Evolutionary conservation across 1,140 invertebrate species (phyloP), one percentile per base, ranked within the genome.

Genomic region (Probaryconus sp.): DNA sequence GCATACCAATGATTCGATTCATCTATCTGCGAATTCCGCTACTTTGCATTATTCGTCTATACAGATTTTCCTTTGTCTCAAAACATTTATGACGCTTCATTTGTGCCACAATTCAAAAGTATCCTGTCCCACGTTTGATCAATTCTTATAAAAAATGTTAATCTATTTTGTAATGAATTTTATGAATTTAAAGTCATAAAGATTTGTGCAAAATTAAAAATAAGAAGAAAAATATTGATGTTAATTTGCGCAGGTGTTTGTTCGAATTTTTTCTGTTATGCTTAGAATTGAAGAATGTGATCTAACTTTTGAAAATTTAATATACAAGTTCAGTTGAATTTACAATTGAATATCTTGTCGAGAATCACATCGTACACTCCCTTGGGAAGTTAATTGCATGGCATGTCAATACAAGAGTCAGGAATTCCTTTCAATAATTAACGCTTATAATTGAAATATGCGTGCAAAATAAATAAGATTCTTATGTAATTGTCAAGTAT

Each of bases 1-100:
- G 81, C 83, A 85, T 83, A 79, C 76, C 82, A 85, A 86, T 83
- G 81, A 84, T 76, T 67, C 68, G 24, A 51, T 24, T 37, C 65
- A 51, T 61, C 40, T 50, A 53, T 60, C 31, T 35, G 21, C 35
- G 13, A 35, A 51, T 33, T 4, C 20, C 10, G 55, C 50, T 35
- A 60, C 63, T 69, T 55, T 58, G 13, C 28, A 61, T 61, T 48
- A 43, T 42, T 51, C 14, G 16, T 48, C 31, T 20, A 42, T 60
- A 47, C 24, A 63, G 40, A 51, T 69, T 67, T 71, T 47, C 35
- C 33, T 14, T 7, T 38, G 20, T 56, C 38, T 53, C 16, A n/a
- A 60, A 69, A 58, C 58, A 55, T 68, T 73, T 74, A 48, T 31
- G 21, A 30, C 26, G 50, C 31, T 47, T 64, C 51, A 58, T 65